Base-by-base conservation (phyloP, 2,113 vertebrate species). In the Ceuthmochares aereus region DNA sequence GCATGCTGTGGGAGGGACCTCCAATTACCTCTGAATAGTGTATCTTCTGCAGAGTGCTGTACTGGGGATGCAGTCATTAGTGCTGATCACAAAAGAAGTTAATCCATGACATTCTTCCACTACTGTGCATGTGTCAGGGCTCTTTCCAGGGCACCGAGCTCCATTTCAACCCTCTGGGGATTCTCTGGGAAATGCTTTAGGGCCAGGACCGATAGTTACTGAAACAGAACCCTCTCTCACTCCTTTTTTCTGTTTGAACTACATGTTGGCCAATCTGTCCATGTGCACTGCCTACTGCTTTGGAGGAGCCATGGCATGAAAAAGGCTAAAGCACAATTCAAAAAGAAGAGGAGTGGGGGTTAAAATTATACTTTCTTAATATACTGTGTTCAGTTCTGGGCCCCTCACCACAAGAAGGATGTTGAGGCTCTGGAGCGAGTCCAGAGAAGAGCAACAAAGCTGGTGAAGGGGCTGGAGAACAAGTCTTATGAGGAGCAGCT, bases 141-240 rank as follows among this genome's bases (percentile, higher is more conserved):
- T 89, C 88, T 89, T 88, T 84, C 72, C 92, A 90, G 78, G 75
- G 83, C 86, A 92, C 80, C 64, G 76, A 92, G 79, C 68, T 92
- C 83, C n/a, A 51, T 80, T 97, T 94, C 83, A 73, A 63, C 88
- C 88, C 83, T 74, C 76, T 55, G 88, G 92, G 94, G 72, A 77
- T 93, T 93, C 83, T 90, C n/a, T 1, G 2, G 67, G 88, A 94
- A 94, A 86, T 86, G 79, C 59, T 85, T 93, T 86, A 95, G 88
- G 79, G 64, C 90, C 74, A 80, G 37, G 37, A 90, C 94, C 85
- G 93, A 82, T 23, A 83, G 72, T 1, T 90, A 59, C 85, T 94
- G 79, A 67, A 95, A 84, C 34, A 81, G 47, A 83, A 90, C 30
- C 30, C 67, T 83, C 36, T 58, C 67, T 76, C 4, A 4, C 54